Percentiles rank a stretch among this genome's conserved stretches.
Evolutionary conservation across 2,113 vertebrate genomes (phyloP).

Genomic region (Philantomba maxwellii): DNA sequence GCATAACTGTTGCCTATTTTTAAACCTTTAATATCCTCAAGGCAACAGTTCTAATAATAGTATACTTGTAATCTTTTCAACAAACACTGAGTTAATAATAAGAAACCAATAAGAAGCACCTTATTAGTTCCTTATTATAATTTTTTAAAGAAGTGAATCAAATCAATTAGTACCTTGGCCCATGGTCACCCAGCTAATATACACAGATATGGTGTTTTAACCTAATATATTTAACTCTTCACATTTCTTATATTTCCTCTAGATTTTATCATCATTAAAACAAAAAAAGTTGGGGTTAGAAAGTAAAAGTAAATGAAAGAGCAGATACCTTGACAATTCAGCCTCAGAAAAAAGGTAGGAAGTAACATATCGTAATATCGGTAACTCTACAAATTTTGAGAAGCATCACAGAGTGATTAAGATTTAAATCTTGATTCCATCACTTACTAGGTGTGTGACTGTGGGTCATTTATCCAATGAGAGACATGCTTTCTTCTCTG

Average conservation of each 20-base stretch:
- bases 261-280: neutral
- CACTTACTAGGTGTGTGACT: neutral
- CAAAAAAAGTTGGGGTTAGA: neutral
- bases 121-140: neutral
- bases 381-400: neutral
- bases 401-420: neutral
- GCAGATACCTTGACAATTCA: neutral
- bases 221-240: neutral
- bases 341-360: neutral
- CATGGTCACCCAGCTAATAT: neutral
- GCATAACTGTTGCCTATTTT: neutral
- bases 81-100: neutral
- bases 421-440: neutral
- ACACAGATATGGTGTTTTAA: neutral
- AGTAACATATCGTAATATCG: neutral
- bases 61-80: neutral
- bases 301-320: constrained; percentile 9
- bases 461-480: neutral
- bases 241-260: neutral
- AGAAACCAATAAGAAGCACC: neutral
- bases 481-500: neutral
- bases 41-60: neutral
- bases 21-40: neutral
- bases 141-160: neutral
- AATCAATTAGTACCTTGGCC: neutral